Evolutionary conservation across 1,140 invertebrate genomes (phyloP).

Genomic region (Drosophila bipectinata): DNA sequence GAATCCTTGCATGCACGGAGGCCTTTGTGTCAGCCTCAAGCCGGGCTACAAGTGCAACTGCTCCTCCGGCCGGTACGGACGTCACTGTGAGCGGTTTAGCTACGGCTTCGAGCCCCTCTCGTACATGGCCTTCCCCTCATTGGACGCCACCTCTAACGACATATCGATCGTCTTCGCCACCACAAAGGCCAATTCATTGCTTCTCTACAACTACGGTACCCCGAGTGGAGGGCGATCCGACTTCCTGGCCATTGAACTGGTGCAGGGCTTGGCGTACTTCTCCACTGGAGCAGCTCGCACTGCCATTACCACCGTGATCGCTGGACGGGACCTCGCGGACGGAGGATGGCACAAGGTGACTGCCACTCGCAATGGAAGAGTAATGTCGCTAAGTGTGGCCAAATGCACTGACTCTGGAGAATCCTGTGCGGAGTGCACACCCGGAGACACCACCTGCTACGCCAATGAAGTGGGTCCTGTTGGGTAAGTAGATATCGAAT

Average conservation of each 20-base stretch:
- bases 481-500: slow-evolving; percentile 86
- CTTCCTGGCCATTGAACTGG: slow-evolving; percentile 95
- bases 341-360: slow-evolving; percentile 96
- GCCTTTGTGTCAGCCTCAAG: slow-evolving; percentile 91
- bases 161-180: slow-evolving; percentile 96
- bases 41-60: slow-evolving; percentile 95
- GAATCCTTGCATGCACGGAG: slow-evolving; percentile 94
- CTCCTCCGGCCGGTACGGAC: slow-evolving; percentile 93
- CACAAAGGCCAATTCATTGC: slow-evolving; percentile 92
- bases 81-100: slow-evolving; percentile 94
- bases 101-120: slow-evolving; percentile 95
- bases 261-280: slow-evolving; percentile 92
- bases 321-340: slow-evolving; percentile 90
- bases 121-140: slow-evolving; percentile 93
- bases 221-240: slow-evolving; percentile 95
- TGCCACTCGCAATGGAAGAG: slow-evolving; percentile 93
- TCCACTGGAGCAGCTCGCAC: slow-evolving; percentile 95
- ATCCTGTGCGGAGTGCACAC: slow-evolving; percentile 92
- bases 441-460: slow-evolving; percentile 92
- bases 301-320: slow-evolving; percentile 91
- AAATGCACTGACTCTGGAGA: slow-evolving; percentile 93
- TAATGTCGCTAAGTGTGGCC: slow-evolving; percentile 92
- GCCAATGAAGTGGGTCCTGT: slow-evolving; percentile 92
- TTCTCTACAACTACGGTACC: slow-evolving; percentile 95
- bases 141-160: slow-evolving; percentile 95